Evolutionary conservation across 2,888 invertebrate species (phyloP).

Genomic region (Micoletzkya japonica): DNA sequence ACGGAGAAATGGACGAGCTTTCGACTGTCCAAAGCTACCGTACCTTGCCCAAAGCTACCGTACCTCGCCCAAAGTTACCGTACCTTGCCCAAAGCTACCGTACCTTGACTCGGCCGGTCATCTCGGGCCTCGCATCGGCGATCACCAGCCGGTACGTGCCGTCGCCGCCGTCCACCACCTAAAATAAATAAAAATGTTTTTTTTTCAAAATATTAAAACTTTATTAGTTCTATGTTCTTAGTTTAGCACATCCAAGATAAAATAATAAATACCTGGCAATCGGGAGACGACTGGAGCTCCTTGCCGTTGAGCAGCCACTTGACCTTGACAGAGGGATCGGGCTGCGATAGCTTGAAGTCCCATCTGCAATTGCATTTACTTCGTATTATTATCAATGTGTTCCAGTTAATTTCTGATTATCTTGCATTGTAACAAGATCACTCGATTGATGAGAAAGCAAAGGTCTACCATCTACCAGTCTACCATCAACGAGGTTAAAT

Average conservation of each 20-base stretch:
- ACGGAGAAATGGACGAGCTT: too few relatives aligned
- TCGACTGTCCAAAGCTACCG: too few relatives aligned
- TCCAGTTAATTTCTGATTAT: too few relatives aligned
- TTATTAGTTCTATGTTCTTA: not conserved
- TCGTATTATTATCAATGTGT: too few relatives aligned
- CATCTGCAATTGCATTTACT: conserved; percentile 34
- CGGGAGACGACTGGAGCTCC: conserved; percentile 33
- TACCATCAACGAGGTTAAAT: too few relatives aligned
- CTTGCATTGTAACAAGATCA: too few relatives aligned
- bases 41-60: too few relatives aligned
- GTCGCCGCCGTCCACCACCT: conserved; percentile 50
- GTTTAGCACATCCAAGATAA: not conserved
- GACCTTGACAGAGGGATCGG: conserved; percentile 43
- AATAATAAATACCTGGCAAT: conserved; percentile 16
- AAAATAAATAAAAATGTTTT: not conserved
- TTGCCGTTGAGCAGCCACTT: conserved; percentile 53
- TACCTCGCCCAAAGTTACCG: too few relatives aligned
- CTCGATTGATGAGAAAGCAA: too few relatives aligned
- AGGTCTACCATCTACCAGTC: too few relatives aligned
- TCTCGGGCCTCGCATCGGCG: conserved; percentile 45
- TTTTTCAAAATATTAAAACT: not conserved
- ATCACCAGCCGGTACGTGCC: conserved; percentile 73
- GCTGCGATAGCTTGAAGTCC: conserved; percentile 44
- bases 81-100: too few relatives aligned
- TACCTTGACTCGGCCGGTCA: conserved; percentile 40